These are phyloP conservation scores for Beris morrisii DNA, from an alignment of 2,888 invertebrate species.

Conservation along the genomic window DNA sequence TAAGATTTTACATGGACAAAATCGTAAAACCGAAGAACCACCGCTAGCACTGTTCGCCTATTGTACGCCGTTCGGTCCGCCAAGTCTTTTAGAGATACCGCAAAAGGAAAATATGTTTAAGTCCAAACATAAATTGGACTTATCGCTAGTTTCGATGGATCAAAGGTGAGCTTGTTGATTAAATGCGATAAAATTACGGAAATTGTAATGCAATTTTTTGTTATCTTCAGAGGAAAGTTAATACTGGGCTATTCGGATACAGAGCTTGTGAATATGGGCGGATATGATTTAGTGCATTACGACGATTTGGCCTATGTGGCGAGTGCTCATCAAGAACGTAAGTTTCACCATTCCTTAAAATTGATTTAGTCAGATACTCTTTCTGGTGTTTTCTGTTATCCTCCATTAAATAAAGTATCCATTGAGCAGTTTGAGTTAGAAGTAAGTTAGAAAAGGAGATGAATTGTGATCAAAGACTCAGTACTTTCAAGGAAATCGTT, in stretches of 20 bases:
- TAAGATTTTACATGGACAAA: slow-evolving; percentile 95
- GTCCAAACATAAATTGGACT: slow-evolving; percentile 97
- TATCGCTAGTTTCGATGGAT: slow-evolving; percentile 96
- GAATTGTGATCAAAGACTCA: background rate
- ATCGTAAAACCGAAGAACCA: slow-evolving; percentile 90
- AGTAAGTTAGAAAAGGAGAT: background rate
- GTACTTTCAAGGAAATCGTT: too few species aligned
- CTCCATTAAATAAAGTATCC: slow-evolving; percentile 3
- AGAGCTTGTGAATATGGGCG: slow-evolving; percentile 89
- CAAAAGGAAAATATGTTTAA: slow-evolving; percentile 99
- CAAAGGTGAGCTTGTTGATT: slow-evolving; percentile 65
- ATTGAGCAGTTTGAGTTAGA: too few species aligned
- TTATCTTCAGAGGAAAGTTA: slow-evolving; percentile 78
- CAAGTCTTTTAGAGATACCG: slow-evolving; percentile 93
- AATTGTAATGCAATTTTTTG: slow-evolving; percentile 33
- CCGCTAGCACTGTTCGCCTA: slow-evolving; percentile 95
- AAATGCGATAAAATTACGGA: slow-evolving; percentile 24
- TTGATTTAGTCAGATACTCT: background rate
- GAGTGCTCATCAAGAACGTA: slow-evolving; percentile 98
- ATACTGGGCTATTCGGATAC: slow-evolving; percentile 91
- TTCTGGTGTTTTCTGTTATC: background rate
- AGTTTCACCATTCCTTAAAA: slow-evolving; percentile 54
- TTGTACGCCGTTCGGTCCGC: slow-evolving; percentile 98
- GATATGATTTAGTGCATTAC: slow-evolving; percentile 96
- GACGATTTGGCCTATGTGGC: slow-evolving; percentile 97